Evolutionary conservation across 2,888 invertebrate genomes (phyloP), one percentile per base, ranked within the genome.

Genomic region (Cryptocheilus praepositus): DNA sequence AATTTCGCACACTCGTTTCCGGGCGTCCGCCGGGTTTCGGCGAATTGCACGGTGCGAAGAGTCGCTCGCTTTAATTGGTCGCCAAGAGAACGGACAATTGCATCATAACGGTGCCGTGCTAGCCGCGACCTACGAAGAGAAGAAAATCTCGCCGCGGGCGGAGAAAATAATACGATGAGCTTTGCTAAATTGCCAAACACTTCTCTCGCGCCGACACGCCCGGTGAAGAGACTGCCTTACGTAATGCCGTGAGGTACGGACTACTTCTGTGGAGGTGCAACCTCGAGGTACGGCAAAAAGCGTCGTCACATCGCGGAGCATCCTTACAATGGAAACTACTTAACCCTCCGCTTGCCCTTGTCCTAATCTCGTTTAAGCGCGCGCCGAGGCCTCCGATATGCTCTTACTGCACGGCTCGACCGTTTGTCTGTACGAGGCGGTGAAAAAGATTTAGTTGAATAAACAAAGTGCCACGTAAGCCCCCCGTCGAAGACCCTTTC

Each of bases 291-390:
- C 36, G 51, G 13, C 58, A 55, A 43, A 73, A 73, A 76, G 73
- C 73, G 76, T 76, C 71, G 76, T 73, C 76, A 71, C 76, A 53
- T 73, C 69, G 71, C 58, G 58, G 56, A 72, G 76, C 76, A 77
- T 77, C 76, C 76, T 77, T 71, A 76, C 73, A 77, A 77, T 76
- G 71, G 71, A 73, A 76, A 76, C 73, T 77, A 77, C 76, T 77
- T 77, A 76, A 77, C 76, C 76, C 76, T 76, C 73, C 76, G 76
- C 71, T 76, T 76, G 76, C 73, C 76, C 76, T 76, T 77, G 76
- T 71, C 76, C 76, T 76, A 76, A 76, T 76, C 76, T 76, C 73
- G 73, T 76, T 75, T 75, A 76, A 76, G 69, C 72, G 70, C 53
- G 66, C 60, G 51, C 62, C 67, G 61, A 64, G 65, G 58, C 66